Conservation (phyloP, 2,113 vertebrate genomes). For the Notechis scutatus region DNA sequence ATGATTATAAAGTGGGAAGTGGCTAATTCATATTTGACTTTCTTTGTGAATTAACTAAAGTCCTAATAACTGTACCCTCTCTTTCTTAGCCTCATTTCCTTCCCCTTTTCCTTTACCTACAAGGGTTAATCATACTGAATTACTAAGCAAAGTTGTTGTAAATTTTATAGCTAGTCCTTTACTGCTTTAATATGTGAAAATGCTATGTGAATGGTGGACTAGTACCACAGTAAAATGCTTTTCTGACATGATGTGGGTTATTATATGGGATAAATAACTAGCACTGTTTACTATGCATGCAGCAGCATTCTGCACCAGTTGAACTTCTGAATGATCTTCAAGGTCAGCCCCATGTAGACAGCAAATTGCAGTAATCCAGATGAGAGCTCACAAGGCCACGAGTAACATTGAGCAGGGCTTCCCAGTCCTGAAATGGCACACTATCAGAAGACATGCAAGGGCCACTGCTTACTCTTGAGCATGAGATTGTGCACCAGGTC, state of each 20-base stretch:
- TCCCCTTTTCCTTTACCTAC: neutral
- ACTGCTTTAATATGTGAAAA: neutral
- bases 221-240: neutral
- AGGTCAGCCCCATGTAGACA: neutral
- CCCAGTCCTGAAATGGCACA: neutral
- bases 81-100: neutral
- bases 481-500: neutral
- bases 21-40: neutral
- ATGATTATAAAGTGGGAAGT: neutral
- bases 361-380: neutral
- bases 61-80: neutral
- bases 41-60: neutral
- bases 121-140: neutral
- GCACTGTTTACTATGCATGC: neutral
- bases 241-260: neutral
- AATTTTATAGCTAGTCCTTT: neutral
- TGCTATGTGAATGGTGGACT: neutral
- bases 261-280: neutral
- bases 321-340: neutral
- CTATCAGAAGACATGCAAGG: neutral
- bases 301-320: neutral
- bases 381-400: neutral
- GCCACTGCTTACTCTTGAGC: neutral
- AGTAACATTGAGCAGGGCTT: neutral
- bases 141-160: neutral